Base-by-base conservation (phyloP, 2,797 vertebrate genomes). In the Lacerta viridis region DNA sequence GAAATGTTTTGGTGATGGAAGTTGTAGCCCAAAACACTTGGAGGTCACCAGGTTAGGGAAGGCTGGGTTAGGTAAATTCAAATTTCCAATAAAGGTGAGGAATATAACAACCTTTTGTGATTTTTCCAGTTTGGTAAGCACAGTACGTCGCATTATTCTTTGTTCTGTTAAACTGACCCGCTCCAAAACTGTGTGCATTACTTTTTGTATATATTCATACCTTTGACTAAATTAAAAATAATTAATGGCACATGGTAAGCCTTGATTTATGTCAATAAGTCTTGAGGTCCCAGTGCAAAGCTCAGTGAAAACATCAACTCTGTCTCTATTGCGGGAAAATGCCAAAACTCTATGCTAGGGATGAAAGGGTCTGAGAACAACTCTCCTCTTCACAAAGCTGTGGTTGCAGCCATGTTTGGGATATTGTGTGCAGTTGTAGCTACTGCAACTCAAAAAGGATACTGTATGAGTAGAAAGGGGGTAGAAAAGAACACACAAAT, bases 181-280 rank as follows among this genome's bases (percentile, higher is more conserved):
- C 27, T 76, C 11, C 29, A 36, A 86, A 82, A n/a, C 15, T 55
- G 13, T 55, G 29, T 77, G 13, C 50, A 71, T 66, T 82, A 43
- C 41, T 46, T 83, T 76, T 46, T 68, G 25, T 66, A 36, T 33
- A 50, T 20, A 61, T 23, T 81, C 50, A 76, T n/a, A 46, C n/a
- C 7, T 84, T 75, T 41, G n/a, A 64, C 10, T 75, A 75, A 75
- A 87, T 81, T 55, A 18, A 72, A 84, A 68, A 80, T 80, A 23
- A 75, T 33, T n/a, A 1, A 2, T 75, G 39, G 17, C 33, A 41
- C 1, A 6, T 75, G 50, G 20, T 29, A 46, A 75, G 11, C 27
- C 18, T 82, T 59, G 25, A 59, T 81, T 69, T 55, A 46, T 75
- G 29, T 23, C 41, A 55, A 83, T 50, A 83, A 71, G 50, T 50